Base-by-base conservation (phyloP, 2,113 vertebrate species). In the Ceyx melanurus region DNA sequence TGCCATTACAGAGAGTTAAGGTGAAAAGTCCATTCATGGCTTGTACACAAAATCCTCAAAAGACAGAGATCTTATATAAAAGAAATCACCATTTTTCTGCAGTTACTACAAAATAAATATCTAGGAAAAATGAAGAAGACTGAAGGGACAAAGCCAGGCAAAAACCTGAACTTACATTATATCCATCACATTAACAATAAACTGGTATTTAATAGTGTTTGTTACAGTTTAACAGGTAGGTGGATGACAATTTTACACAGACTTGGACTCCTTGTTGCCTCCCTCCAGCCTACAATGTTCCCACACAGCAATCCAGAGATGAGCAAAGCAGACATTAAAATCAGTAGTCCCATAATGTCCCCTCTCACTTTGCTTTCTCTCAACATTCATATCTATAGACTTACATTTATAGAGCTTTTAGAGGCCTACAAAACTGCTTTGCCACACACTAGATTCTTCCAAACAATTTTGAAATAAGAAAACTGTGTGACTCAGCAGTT, bases 401-500 rank as follows among this genome's bases (percentile, higher is more conserved):
- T 31, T 54, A 33, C 11, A 6, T 40, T 77, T 51, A 62, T 2
- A 73, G 12, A 79, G 22, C 31, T 62, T 61, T 16, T 42, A 58
- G 72, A 65, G 42, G 37, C 16, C 86, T 43, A 13, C 29, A 23
- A 65, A 93, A 72, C 28, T 26, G 50, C 22, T 79, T 40, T 76
- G 72, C 51, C 43, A 54, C 46, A 31, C 21, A 33, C 51, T n/a
- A 33, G 51, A 51, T 80, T 54, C 65, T 89, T 91, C 33, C 68
- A 70, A 91, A 56, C 58, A 74, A 48, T 54, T 92, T 15, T 80
- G 67, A 73, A 92, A 82, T 23, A 43, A 91, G 72, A 94, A 91
- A 79, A 82, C 9, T 43, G 29, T 87, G 70, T 86, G 84, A 95
- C 75, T 94, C 86, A 77, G 89, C 75, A 92, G 29, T 80, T 82